Conservation (phyloP, 37 sponge, comb jelly and placozoan species). For the Halichondria panicea region DNA sequence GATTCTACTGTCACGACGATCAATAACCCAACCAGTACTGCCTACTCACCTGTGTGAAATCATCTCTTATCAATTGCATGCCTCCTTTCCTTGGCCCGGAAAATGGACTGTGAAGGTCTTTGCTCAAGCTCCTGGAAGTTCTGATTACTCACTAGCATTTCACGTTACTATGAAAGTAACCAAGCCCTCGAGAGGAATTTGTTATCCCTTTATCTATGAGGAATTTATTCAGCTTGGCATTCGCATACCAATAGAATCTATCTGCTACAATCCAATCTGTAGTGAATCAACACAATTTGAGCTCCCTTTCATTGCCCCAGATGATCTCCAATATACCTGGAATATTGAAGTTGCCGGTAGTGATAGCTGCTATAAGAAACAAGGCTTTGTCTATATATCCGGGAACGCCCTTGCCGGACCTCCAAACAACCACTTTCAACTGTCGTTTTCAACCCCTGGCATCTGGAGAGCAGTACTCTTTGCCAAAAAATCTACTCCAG, state of each 20-base stretch:
- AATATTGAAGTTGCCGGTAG: not conserved
- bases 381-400: not conserved
- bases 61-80: not conserved
- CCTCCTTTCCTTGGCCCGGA: conserved; percentile 7
- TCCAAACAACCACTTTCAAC: conserved; percentile 2
- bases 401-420: not conserved
- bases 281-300: conserved; percentile 3
- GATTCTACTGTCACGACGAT: too few relatives aligned
- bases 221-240: not conserved
- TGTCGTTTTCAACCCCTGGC: conserved; percentile 20
- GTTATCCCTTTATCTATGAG: conserved; percentile 2
- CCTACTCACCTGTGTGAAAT: not conserved
- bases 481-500: too few relatives aligned
- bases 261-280: not conserved
- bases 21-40: not conserved
- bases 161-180: not conserved
- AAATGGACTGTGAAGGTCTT: conserved; percentile 7
- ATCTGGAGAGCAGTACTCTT: conserved; percentile 10
- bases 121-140: not conserved
- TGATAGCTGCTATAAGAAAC: not conserved
- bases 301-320: conserved; percentile 12
- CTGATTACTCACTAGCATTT: not conserved
- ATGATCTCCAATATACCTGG: not conserved
- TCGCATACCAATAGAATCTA: not conserved
- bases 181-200: not conserved